Conservation (phyloP, 2,888 invertebrate species). For the Drosophila lutescens region DNA sequence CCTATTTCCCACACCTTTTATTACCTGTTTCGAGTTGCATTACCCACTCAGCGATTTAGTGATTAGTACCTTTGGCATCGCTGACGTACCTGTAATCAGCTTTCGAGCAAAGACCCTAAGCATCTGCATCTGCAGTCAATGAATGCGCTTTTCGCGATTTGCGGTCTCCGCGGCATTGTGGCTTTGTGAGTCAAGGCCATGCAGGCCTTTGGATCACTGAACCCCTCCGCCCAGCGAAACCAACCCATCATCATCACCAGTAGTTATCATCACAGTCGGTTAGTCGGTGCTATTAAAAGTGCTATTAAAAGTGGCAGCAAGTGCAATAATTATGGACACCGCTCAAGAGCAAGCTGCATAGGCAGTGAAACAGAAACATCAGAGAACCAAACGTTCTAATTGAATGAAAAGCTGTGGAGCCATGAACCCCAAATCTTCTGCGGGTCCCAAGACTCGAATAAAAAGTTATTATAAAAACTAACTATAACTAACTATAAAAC, state of each 20-base stretch:
- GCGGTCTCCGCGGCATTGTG: slow-evolving; percentile 61
- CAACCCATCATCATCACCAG: slow-evolving; percentile 15
- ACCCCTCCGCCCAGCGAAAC: slow-evolving; percentile 12
- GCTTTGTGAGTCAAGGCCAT: slow-evolving; percentile 68
- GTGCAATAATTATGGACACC: slow-evolving; percentile 32
- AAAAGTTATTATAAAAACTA: too few species aligned
- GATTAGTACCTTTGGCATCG: slow-evolving; percentile 4
- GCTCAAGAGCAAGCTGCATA: slow-evolving; percentile 21
- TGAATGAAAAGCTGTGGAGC: not conserved
- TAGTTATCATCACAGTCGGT: not conserved
- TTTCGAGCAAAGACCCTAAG: slow-evolving; percentile 3
- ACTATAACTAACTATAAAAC: too few species aligned
- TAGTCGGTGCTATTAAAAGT: not conserved
- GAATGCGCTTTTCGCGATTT: slow-evolving; percentile 51
- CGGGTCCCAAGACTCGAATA: not conserved
- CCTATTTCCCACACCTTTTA: too few species aligned
- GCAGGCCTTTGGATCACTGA: slow-evolving; percentile 47
- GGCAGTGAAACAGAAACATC: not conserved
- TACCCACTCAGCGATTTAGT: too few species aligned
- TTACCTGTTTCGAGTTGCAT: too few species aligned
- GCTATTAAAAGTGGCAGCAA: slow-evolving; percentile 27
- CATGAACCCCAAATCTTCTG: not conserved
- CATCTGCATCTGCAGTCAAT: slow-evolving; percentile 47
- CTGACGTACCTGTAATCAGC: not conserved
- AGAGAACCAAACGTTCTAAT: slow-evolving; percentile 7